Evolutionary conservation across 2,797 vertebrate species (phyloP), one percentile per base, ranked within the genome.

Genomic region (Lithobates pipiens): DNA sequence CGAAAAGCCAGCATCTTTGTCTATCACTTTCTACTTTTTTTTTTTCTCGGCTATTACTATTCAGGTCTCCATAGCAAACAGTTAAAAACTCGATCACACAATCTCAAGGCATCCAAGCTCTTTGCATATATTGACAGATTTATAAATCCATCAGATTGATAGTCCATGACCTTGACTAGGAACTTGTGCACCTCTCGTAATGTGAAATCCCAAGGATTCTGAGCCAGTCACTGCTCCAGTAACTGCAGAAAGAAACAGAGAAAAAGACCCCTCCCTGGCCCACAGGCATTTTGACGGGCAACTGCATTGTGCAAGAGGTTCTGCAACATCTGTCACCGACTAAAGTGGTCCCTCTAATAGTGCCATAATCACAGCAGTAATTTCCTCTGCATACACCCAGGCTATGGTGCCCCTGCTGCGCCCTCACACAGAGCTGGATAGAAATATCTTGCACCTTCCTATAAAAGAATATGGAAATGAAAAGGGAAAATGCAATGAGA

Each of bases 131-230:
- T 80, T 70, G 77, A 10, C 67, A 80, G 29, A 70, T 80, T 27
- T 21, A 44, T 70, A 70, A 80, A 69, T 21, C 63, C 65, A 50
- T 69, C 21, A 80, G 65, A 80, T 69, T 69, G 39, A 69, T 79
- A 46, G 77, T 69, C 42, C 27, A 29, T 80, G 77, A 69, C 77
- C 77, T 69, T 80, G 77, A 46, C 65, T 69, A 18, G 77, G 36
- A 11, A 5, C 27, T 32, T 36, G 18, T 23, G 63, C 39, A 42
- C 61, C 32, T 67, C 65, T 69, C 10, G 8, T 70, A 34, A 42
- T 32, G 0, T 67, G 11, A 46, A 27, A 50, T 36, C 68, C 65
- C 44, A 25, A 79, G 77, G 63, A 29, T 68, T 39, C 3, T 54
- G 25, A 70, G 77, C 65, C 25, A 42, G 36, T 44, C 25, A 67